Evolutionary conservation across 2,888 invertebrate genomes (phyloP).

Genomic region (Melangyna quadrimaculata): DNA sequence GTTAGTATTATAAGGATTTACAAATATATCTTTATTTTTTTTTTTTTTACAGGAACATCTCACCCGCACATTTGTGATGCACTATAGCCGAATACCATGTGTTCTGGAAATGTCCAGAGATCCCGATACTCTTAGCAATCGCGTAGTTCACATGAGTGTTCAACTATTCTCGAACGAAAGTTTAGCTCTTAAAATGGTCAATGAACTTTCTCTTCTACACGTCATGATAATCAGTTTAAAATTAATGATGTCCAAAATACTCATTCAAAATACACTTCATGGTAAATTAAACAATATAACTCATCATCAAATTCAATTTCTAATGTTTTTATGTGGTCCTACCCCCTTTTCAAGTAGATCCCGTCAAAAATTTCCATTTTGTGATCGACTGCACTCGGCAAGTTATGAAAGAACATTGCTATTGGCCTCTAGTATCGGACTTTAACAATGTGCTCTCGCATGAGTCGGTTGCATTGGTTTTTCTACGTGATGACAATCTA

Average conservation of each 20-base stretch:
- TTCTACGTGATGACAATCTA: conserved; percentile 93
- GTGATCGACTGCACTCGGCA: conserved; percentile 95
- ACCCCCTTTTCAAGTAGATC: conserved; percentile 82
- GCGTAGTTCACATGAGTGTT: conserved; percentile 98
- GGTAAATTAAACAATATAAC: conserved; percentile 82
- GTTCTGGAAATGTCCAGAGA: conserved; percentile 92
- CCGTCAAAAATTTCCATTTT: conserved; percentile 90
- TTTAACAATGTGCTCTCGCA: conserved; percentile 98
- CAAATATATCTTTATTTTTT: no score
- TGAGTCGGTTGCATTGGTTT: conserved; percentile 93
- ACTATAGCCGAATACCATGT: conserved; percentile 96
- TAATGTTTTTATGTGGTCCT: not conserved
- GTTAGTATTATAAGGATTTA: no score
- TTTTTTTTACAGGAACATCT: conserved; percentile 93
- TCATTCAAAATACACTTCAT: conserved; percentile 92
- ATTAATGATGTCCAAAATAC: conserved; percentile 95
- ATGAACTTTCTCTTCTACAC: conserved; percentile 93
- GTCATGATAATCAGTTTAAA: conserved; percentile 95
- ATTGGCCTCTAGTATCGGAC: conserved; percentile 98
- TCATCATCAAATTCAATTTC: not conserved
- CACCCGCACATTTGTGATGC: conserved; percentile 96
- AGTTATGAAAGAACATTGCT: conserved; percentile 98
- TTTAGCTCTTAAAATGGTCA: conserved; percentile 94
- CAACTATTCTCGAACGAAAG: conserved; percentile 97
- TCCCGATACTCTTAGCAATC: conserved; percentile 95